Base-by-base conservation (phyloP, 1,140 invertebrate genomes). In the Dufourea novaeangliae region DNA sequence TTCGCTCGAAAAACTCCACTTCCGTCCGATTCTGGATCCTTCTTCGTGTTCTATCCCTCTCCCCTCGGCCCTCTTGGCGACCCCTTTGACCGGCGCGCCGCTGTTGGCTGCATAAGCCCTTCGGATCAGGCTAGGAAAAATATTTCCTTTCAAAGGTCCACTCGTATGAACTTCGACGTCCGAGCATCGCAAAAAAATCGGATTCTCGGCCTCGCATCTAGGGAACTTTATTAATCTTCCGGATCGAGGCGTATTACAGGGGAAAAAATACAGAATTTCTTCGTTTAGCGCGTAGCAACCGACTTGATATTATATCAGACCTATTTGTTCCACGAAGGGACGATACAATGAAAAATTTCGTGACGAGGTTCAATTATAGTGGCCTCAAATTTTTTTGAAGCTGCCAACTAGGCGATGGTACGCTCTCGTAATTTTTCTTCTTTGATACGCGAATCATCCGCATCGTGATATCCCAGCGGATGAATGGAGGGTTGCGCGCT, bases 381-480 rank as follows among this genome's bases (percentile, higher is more conserved):
- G 2, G 4, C n/a, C 50, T 10, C 12, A 1, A 57, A 32, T 57
- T 34, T 34, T 20, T 29, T 14, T 11, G 29, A 32, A 32, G 12
- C 34, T 39, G n/a, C 32, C 14, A 1, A 3, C 32, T 0, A 29
- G 11, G 25, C 4, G 4, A 39, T 6, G 22, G 27, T 34, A 39
- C 29, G 37, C 37, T 2, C 34, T 2, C 1, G 41, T 20, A 62
- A 71, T 76, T 76, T 76, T 77, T 77, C 74, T 70, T 62, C 74
- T 71, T 71, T 71, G 66, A 71, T 70, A 71, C 74, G 27, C 44
- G 57, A 61, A 71, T 77, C 61, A 64, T 64, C 76, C 12, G 29
- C 27, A 41, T 17, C 25, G n/a, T 34, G 69, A 56, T 72, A 72
- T 57, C 61, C 59, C 50, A 11, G 22, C 52, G 69, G 70, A 74